Evolutionary conservation across 1,140 invertebrate species (phyloP).

Genomic region (Zeugodacus cucurbitae): DNA sequence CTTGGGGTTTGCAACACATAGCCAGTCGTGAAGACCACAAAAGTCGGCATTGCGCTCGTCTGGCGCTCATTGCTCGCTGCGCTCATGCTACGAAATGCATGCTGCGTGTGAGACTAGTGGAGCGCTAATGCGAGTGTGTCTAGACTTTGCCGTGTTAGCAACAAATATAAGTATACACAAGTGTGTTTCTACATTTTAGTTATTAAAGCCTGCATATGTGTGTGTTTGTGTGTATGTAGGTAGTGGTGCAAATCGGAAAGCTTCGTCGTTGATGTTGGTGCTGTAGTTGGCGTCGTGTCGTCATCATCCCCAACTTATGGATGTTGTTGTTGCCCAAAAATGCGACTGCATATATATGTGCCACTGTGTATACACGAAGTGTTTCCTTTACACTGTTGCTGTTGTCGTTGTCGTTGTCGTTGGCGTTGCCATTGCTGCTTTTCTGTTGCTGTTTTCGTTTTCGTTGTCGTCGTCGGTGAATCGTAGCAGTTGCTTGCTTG

Average conservation of each 20-base stretch:
- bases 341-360: neutral
- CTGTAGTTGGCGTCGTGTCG: slow-evolving; percentile 12
- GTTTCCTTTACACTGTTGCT: neutral
- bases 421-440: neutral
- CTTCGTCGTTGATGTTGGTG: neutral
- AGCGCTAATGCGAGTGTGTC: neutral
- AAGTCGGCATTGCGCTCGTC: neutral
- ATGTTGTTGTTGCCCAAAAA: neutral
- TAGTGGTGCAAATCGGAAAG: neutral
- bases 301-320: neutral
- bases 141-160: neutral
- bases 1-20: neutral
- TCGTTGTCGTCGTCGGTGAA: slow-evolving; percentile 25
- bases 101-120: neutral
- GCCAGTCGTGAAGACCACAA: neutral
- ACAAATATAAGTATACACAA: neutral
- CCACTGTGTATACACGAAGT: slow-evolving; percentile 34
- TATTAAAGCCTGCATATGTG: neutral
- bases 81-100: slow-evolving; percentile 9
- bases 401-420: neutral
- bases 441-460: slow-evolving; percentile 31
- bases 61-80: neutral
- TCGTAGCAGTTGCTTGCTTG: slow-evolving; percentile 18
- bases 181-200: neutral
- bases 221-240: neutral